Evolutionary conservation across 2,888 invertebrate genomes (phyloP), one percentile per base, ranked within the genome.

Genomic region (Barypeithes pellucidus): DNA sequence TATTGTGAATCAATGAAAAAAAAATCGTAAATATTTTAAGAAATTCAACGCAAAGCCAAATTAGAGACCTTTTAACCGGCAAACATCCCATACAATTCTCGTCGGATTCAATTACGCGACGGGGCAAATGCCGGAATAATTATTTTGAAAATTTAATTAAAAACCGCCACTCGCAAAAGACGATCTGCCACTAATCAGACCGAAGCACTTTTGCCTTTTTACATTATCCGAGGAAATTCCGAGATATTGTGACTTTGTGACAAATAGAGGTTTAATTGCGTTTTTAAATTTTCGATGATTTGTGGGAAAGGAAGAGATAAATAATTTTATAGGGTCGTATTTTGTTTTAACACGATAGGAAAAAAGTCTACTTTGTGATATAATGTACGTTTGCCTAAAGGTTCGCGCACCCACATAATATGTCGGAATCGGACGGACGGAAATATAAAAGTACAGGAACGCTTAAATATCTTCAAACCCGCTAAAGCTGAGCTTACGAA

Each of bases 91-190:
- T 50, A 62, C 63, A 73, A 73, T 73, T 68, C 73, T 65, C 59
- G 68, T 41, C 59, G 67, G 63, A 45, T 73, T 73, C 68, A 73
- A 68, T 73, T 73, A 73, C 63, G 73, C 63, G 54, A 67, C 62
- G 59, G 63, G 65, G 54, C 63, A 68, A 73, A 68, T 73, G 68
- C 65, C 73, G 62, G 68, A 68, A 73, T 73, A 73, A 73, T 73
- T 73, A 73, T 73, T 68, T 73, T 65, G 73, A 67, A 67, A 73
- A 73, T 73, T 73, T 73, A 73, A 73, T 73, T 73, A 73, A 73
- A 73, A 68, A 73, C 73, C 47, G 54, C 66, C 59, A 66, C 60
- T 39, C 18, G 47, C n/a, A 68, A 67, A 68, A 62, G 73, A 73
- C 73, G 65, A 60, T 63, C 66, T 33, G 39, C 72, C 52, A 50